Base-by-base conservation (phyloP, 1,140 invertebrate species). In the Camponotus floridanus region DNA sequence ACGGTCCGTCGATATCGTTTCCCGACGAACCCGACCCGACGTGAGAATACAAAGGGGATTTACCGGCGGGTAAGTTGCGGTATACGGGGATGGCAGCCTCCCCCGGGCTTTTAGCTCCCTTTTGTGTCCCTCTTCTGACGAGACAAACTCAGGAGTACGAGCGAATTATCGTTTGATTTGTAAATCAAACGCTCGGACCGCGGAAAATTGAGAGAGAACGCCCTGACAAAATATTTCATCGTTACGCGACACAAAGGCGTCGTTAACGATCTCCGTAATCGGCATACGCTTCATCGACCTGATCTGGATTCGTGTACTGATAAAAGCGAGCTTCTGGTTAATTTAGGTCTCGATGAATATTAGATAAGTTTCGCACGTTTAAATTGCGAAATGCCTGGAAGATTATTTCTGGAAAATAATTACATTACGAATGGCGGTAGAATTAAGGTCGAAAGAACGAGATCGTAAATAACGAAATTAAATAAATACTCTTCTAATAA, bases 161-260 rank as follows among this genome's bases (percentile, higher is more conserved):
- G 68, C 88, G 83, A 90, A 90, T 87, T 88, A 78, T 79, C 87
- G 87, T 91, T 90, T 87, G 87, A 91, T 91, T 91, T 90, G 86
- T 86, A 90, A 91, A 91, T 91, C 90, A 90, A 91, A 91, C 87
- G 80, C 84, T 80, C 84, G 64, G 59, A 64, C 70, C 45, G 76
- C 81, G 67, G 61, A 51, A 74, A 62, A 80, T 45, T 21, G 55
- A 9, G 42, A 11, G 42, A 6, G 51, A 8, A 65, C 81, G 68
- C 21, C 61, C 61, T 31, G 57, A 70, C n/a, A 71, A 87, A 80
- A 80, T 80, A 71, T 86, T 80, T 88, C 62, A 81, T 74, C 76
- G 79, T 45, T 51, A 57, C 36, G 36, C 65, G 64, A 80, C 64
- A 80, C 76, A 80, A 80, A 80, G 64, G 45, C 76, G 15, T 57